Evolutionary conservation across 2,888 invertebrate species (phyloP).

Genomic region (Nomada flava): DNA sequence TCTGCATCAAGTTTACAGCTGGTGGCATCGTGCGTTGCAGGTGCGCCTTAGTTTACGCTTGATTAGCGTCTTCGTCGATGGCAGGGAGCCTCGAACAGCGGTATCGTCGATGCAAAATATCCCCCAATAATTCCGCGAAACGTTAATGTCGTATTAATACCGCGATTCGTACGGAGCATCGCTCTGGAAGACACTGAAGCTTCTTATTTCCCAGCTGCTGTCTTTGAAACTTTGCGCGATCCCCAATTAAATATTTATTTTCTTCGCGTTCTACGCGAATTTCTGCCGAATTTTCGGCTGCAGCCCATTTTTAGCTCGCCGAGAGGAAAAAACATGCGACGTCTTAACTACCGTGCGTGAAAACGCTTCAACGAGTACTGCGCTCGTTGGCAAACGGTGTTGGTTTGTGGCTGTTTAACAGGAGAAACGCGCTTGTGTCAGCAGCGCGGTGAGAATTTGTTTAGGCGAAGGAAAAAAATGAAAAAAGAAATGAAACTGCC

Average conservation of each 20-base stretch:
- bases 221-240: too few relatives aligned
- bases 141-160: neutral
- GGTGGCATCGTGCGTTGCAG: constrained; percentile 43
- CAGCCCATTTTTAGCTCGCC: neutral
- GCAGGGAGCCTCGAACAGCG: constrained; percentile 32
- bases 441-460: neutral
- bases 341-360: neutral
- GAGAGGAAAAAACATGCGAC: neutral
- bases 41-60: constrained; percentile 37
- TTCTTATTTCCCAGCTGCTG: too few relatives aligned
- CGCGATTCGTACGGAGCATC: too few relatives aligned
- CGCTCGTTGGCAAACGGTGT: neutral
- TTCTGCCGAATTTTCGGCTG: neutral
- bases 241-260: too few relatives aligned
- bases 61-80: constrained; percentile 22
- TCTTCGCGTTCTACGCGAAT: neutral
- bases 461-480: neutral
- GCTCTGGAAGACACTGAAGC: too few relatives aligned
- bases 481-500: too few relatives aligned
- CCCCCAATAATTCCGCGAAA: neutral
- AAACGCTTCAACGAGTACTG: neutral
- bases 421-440: neutral
- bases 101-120: neutral
- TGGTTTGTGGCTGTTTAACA: neutral
- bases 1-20: constrained; percentile 24